A percentile compares a stretch with the other conserved stretches of the same genome.
These are phyloP conservation scores for Heliothis peltigera DNA, from an alignment of 2,888 invertebrate species.

Conservation along the genomic window DNA sequence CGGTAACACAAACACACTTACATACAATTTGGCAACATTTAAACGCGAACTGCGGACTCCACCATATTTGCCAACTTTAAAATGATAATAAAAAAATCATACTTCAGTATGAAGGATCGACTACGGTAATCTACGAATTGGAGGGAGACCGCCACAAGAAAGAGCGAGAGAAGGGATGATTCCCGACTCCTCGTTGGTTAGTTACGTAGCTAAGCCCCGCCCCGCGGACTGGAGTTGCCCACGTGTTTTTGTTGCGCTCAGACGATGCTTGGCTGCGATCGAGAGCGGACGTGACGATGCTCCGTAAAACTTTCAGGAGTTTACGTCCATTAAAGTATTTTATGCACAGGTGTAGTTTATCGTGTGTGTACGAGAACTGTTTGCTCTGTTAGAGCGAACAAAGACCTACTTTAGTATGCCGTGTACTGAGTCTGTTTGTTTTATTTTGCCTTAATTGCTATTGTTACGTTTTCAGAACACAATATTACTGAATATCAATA, in stretches of 20 bases:
- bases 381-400: slow-evolving; percentile 26
- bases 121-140: slow-evolving; percentile 78
- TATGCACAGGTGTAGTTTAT: slow-evolving; percentile 51
- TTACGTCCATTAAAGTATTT: slow-evolving; percentile 67
- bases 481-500: too few relatives aligned
- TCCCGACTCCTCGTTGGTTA: slow-evolving; percentile 65
- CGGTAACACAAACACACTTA: slow-evolving; percentile 61
- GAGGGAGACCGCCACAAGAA: slow-evolving; percentile 63
- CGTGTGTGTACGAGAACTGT: slow-evolving; percentile 25
- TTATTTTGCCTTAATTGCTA: not conserved
- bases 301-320: slow-evolving; percentile 71
- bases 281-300: slow-evolving; percentile 68
- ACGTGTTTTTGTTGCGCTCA: slow-evolving; percentile 83
- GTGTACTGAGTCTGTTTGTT: not conserved
- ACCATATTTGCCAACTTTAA: slow-evolving; percentile 77
- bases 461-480: not conserved
- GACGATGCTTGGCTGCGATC: slow-evolving; percentile 70
- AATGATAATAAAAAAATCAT: slow-evolving; percentile 82
- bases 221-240: slow-evolving; percentile 68
- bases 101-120: slow-evolving; percentile 83
- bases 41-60: slow-evolving; percentile 63
- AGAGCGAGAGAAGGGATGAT: slow-evolving; percentile 47
- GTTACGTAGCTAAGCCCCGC: slow-evolving; percentile 65
- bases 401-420: slow-evolving; percentile 5
- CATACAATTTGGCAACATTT: slow-evolving; percentile 73